Evolutionary conservation across 2,113 vertebrate species (phyloP).

Genomic region (Rhodinocichla rosea): DNA sequence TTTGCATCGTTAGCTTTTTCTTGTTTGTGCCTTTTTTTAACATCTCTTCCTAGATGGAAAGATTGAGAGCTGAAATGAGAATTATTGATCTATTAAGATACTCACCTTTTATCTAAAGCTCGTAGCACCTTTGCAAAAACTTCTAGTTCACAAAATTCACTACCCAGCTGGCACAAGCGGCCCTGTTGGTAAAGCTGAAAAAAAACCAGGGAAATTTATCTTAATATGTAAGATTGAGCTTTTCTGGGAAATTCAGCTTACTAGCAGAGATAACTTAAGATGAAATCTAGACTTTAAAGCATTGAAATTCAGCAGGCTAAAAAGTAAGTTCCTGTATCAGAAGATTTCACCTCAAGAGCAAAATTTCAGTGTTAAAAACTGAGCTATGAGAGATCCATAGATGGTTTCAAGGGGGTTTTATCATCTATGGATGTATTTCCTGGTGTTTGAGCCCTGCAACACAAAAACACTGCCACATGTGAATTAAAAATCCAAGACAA

Average conservation of each 20-base stretch:
- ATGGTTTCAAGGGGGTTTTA: background rate
- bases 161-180: slow-evolving; percentile 95
- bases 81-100: background rate
- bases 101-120: slow-evolving; percentile 97
- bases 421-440: background rate
- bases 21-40: background rate
- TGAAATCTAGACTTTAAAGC: background rate
- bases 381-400: background rate
- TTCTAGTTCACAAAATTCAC: slow-evolving; percentile 99
- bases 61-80: background rate
- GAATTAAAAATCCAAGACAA: background rate
- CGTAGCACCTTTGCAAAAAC: slow-evolving; percentile 98
- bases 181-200: slow-evolving; percentile 98
- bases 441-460: background rate
- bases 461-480: background rate
- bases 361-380: background rate
- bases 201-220: background rate
- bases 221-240: background rate
- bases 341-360: background rate
- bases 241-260: background rate
- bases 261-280: background rate
- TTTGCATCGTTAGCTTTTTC: background rate
- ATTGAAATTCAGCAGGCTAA: background rate
- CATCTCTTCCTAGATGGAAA: background rate
- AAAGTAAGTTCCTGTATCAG: background rate